Percentiles rank a stretch among this genome's conserved stretches.
Conservation (phyloP, 2,888 invertebrate genomes). For the Fragum sueziense region DNA sequence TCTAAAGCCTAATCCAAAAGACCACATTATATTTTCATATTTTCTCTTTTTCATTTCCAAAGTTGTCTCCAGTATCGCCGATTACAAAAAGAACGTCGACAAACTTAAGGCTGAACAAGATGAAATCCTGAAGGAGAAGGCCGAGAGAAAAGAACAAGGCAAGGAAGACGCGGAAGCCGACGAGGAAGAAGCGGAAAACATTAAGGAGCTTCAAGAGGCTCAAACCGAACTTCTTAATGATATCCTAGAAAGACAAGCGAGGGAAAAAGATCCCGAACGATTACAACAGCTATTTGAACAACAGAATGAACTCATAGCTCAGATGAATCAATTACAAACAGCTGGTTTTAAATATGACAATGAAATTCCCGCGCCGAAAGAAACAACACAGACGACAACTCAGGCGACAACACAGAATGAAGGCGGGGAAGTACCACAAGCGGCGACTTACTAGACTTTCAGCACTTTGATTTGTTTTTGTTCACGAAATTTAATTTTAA, state of each 20-base stretch:
- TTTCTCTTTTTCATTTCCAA: no score
- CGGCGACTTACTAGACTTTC: not conserved
- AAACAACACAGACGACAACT: not conserved
- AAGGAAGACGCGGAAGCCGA: not conserved
- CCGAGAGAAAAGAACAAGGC: not conserved
- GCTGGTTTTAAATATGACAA: slow-evolving; percentile 22
- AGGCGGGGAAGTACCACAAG: not conserved
- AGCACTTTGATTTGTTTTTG: no score
- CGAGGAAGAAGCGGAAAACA: not conserved
- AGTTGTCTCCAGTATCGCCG: not conserved
- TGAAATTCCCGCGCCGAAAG: slow-evolving; percentile 17
- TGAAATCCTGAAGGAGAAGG: slow-evolving; percentile 4
- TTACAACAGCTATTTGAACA: slow-evolving; percentile 25
- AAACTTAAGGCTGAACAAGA: slow-evolving; percentile 4
- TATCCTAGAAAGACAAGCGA: slow-evolving; percentile 24
- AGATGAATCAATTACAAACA: slow-evolving; percentile 32
- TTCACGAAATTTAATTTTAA: no score
- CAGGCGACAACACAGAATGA: no score
- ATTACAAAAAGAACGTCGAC: not conserved
- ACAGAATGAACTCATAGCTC: slow-evolving; percentile 29
- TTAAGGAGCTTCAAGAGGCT: not conserved
- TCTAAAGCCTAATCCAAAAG: no score
- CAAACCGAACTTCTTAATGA: slow-evolving; percentile 28
- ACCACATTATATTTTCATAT: no score
- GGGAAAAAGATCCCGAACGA: slow-evolving; percentile 32